These are phyloP conservation scores for Cabera pusaria DNA, from an alignment of 2,888 invertebrate species.

Conservation along the genomic window DNA sequence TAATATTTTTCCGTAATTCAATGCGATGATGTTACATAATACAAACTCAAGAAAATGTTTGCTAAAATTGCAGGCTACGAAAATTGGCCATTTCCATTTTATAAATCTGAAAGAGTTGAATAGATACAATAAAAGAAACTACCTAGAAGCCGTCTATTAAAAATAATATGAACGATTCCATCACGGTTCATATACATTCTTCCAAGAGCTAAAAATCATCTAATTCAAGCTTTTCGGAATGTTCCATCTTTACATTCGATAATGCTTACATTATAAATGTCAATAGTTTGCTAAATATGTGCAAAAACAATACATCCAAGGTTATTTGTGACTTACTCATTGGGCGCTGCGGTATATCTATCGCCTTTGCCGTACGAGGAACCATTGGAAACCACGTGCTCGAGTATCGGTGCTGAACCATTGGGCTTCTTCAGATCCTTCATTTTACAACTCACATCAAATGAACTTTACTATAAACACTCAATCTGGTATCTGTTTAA, in stretches of 20 bases:
- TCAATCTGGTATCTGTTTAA: conserved; percentile 1
- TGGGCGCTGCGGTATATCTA: conserved; percentile 73
- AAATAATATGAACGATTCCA: too few species aligned
- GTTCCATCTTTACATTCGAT: conserved; percentile 5
- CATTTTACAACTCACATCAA: conserved; percentile 51
- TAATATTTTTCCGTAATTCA: too few species aligned
- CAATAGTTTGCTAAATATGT: conserved; percentile 8
- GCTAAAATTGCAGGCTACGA: too few species aligned
- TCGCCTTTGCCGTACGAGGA: conserved; percentile 74
- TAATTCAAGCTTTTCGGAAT: conserved; percentile 12
- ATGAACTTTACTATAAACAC: conserved; percentile 23
- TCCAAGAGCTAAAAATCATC: conserved; percentile 4
- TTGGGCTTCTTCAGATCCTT: conserved; percentile 58
- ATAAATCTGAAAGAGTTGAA: conserved; percentile 11
- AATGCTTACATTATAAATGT: conserved; percentile 7
- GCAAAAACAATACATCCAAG: conserved; percentile 20
- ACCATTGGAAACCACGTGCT: conserved; percentile 47
- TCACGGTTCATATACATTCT: conserved; percentile 6
- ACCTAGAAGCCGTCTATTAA: too few species aligned
- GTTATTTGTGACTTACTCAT: conserved; percentile 65
- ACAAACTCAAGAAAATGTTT: too few species aligned
- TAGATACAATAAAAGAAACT: too few species aligned
- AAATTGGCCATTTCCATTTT: too few species aligned
- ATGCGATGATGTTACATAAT: too few species aligned
- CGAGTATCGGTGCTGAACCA: conserved; percentile 44